Base-by-base conservation (phyloP, 2,888 invertebrate species). In the Coenonympha glycerion region DNA sequence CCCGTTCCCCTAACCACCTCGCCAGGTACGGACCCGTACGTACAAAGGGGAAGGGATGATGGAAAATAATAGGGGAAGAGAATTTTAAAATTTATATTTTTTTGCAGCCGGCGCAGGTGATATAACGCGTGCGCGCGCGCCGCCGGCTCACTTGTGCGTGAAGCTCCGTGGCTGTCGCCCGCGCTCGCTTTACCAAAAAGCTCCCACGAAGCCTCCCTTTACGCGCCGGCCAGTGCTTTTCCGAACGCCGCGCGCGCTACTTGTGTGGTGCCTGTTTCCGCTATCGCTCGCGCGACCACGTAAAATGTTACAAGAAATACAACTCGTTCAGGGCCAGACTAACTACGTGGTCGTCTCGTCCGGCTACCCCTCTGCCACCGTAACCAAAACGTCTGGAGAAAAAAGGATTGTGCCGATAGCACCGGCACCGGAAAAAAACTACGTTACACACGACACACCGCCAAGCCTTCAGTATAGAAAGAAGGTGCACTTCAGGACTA, bases 401-500 rank as follows among this genome's bases (percentile, higher is more conserved):
- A 88, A 87, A 60, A 67, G 84, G 65, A 73, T 87, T 76, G 82
- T 89, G 55, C 88, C 90, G 1, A 82, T 90, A 40, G 90, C 90
- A 28, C 89, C 90, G 31, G 89, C 90, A 58, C 87, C 90, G 54
- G 89, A 90, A 74, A 81, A 89, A 64, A 84, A 89, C 60, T 87
- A 84, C 60, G 84, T 84, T 11, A 85, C 80, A 44, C 88, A 87
- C 60, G 88, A 88, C 56, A 81, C 87, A 1, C 87, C 88, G 15
- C 90, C 91, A 51, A 82, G 81, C 60, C 71, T 90, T 56, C 86
- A 91, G 56, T 93, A 93, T 73, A 91, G 93, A 66, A 89, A 93
- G 64, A 92, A 93, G 78, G 92, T 93, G 66, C 93, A 92, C 72
- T 92, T 92, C 66, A 89, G 89, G 60, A 90, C 90, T 1, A 89